Base-by-base conservation (phyloP, 1,140 invertebrate genomes). In the Dryas iulia region DNA sequence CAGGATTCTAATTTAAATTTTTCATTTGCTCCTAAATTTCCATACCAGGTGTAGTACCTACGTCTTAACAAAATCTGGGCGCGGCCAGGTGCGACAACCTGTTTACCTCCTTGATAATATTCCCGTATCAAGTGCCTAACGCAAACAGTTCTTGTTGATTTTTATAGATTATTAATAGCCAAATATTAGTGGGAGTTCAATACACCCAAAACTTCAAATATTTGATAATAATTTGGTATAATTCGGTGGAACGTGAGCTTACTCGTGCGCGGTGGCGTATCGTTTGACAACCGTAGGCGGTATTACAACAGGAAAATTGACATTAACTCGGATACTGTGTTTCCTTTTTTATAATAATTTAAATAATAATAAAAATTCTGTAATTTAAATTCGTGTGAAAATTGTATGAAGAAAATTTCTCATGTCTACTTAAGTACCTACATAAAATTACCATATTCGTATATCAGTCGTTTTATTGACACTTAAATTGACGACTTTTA, bases 101-200 rank as follows among this genome's bases (percentile, higher is more conserved):
- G 86, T 85, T 83, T 84, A 82, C 69, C 75, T 74, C 66, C 70
- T 69, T 72, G 76, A 80, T 82, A 82, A 82, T 72, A 74, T 79
- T 82, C 80, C 70, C 77, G 77, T 89, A 87, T 89, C 85, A 87
- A 89, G 87, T 89, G 85, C 68, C 68, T 60, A 71, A 72, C 67
- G 79, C 70, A 84, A 86, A 87, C 79, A 76, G 59, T 71, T 60
- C 62, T 71, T 89, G 79, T 87, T 87, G 79, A 83, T 89, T 89
- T 86, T 83, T 81, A 81, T 76, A 81, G 87, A 86, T 89, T 86
- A 47, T 47, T 47, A 86, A 63, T 18, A 64, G 24, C 56, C 62
- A 69, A 78, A 81, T 83, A 83, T 76, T 74, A 60, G 47, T 70
- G 58, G 30, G 72, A 73, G 78, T 82, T 81, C 75, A 80, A 82